phyloP scores from a whole-genome alignment of 1,140 invertebrate species.

The Drosophila mojavensis region DNA sequence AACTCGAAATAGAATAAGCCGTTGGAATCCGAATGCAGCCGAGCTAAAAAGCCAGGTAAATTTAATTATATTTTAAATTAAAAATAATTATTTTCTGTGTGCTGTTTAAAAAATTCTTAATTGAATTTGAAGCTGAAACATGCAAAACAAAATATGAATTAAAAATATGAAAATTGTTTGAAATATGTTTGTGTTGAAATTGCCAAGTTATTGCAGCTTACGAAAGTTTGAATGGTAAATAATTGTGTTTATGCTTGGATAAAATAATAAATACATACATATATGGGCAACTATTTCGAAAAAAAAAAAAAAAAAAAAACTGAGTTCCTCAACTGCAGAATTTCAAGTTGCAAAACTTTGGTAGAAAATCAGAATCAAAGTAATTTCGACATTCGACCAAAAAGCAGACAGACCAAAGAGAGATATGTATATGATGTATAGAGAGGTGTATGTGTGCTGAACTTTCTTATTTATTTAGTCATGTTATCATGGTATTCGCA shows the following conservation, averaged over 20 bases:
- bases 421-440: neutral
- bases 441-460: neutral
- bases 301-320: neutral
- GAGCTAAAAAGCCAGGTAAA: constrained; percentile 1
- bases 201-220: too few relatives aligned
- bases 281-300: too few relatives aligned
- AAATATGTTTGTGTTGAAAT: too few relatives aligned
- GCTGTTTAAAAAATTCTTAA: too few relatives aligned
- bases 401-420: neutral
- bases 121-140: too few relatives aligned
- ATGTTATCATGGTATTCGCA: neutral
- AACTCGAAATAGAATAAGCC: neutral
- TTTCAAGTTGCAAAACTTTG: constrained; percentile 6
- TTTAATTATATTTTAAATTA: neutral
- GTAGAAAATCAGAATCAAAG: neutral
- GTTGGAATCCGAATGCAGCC: neutral
- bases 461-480: constrained; percentile 7
- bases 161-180: too few relatives aligned
- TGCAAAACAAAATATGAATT: too few relatives aligned
- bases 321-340: neutral
- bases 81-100: neutral
- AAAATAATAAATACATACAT: too few relatives aligned
- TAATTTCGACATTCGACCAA: neutral
- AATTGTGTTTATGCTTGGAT: too few relatives aligned
- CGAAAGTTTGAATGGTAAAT: too few relatives aligned